A percentile compares a stretch with the other conserved stretches of the same genome.
These are phyloP conservation scores for Dasyprocta punctata DNA, from an alignment of 2,113 vertebrate genomes.

Conservation along the genomic window DNA sequence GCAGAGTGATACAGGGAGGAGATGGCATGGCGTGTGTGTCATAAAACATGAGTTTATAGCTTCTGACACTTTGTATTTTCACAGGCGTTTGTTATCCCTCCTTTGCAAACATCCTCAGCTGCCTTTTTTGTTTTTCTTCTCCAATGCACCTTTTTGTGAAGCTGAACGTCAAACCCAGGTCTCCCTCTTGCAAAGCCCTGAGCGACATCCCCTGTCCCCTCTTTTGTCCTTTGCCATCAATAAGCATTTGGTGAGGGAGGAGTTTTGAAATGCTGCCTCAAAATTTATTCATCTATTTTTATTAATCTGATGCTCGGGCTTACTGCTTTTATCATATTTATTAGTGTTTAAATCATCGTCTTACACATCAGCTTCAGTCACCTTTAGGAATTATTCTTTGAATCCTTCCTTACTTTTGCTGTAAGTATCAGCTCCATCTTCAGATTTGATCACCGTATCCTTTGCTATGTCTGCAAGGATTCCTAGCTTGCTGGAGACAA, in stretches of 20 bases:
- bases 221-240: background rate
- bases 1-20: background rate
- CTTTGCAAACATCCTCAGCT: background rate
- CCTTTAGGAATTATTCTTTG: background rate
- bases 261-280: background rate
- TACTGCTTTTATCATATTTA: background rate
- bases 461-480: background rate
- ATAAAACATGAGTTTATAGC: background rate
- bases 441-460: background rate
- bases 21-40: accelerated
- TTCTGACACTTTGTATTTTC: background rate
- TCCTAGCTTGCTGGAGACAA: background rate
- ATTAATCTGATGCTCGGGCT: background rate
- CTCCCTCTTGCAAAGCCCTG: background rate
- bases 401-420: background rate
- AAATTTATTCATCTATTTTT: background rate
- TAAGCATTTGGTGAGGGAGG: background rate
- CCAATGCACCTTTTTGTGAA: background rate
- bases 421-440: background rate
- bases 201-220: background rate
- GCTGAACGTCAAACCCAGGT: background rate
- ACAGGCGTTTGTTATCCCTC: background rate
- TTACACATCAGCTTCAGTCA: background rate
- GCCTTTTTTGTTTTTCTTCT: background rate
- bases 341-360: background rate